Evolutionary conservation across 2,113 vertebrate species (phyloP), one percentile per base, ranked within the genome.

Genomic region (Syrrhaptes paradoxus): DNA sequence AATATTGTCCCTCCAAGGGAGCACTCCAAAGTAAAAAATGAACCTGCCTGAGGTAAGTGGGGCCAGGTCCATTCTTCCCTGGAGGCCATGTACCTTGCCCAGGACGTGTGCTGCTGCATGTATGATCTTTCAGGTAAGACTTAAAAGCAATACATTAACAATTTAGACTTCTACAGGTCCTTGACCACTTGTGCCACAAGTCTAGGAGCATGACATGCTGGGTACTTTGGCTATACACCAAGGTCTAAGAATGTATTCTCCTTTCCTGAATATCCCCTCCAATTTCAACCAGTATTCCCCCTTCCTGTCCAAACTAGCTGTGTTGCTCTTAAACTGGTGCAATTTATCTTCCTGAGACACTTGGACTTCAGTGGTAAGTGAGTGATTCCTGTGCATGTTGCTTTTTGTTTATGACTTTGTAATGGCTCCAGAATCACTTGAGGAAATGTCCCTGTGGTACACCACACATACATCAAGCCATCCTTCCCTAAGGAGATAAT

Each of bases 161-260:
- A 62, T 58, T 77, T 62, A 21, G 29, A 58, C n/a, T 88, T 36
- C 22, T 82, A 28, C 11, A 59, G 41, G 36, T 43, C 59, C 51
- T 8, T 15, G 7, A 72, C 9, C 59, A 57, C 57, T 77, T 91
- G 63, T 91, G 34, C 21, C 68, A 93, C 51, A 90, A 52, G 75
- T 63, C 76, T 16, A 94, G 82, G 65, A 96, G 55, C 83, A 80
- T 61, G 79, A 76, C 76, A 80, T 29, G 55, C 90, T 92, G 90
- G 82, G 79, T 92, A 52, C 79, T 80, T 54, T 65, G 13, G 38
- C 36, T 63, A 80, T 22, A 80, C 17, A 83, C 10, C 26, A 34
- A 84, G 29, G 38, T 46, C 49, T 68, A 68, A 86, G 45, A 58
- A 43, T 9, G 2, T 29, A 72, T 78, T 86, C 19, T 66, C 32